A percentile compares a stretch with the other conserved stretches of the same genome.
phyloP scores from a whole-genome alignment of 2,888 invertebrate species.

The Drosophila leonis region DNA sequence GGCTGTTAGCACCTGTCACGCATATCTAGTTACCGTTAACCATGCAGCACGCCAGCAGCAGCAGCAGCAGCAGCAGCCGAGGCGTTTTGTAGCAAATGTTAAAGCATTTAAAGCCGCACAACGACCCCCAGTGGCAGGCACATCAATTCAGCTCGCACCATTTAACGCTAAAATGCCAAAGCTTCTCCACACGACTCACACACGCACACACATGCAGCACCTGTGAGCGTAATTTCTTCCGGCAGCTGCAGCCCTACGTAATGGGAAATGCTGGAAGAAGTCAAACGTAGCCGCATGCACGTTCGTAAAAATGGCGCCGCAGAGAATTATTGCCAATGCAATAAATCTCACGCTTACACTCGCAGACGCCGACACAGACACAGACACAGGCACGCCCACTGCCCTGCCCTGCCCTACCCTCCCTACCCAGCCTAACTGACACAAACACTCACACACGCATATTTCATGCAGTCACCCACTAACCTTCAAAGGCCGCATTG shows the following conservation, averaged over 20 bases:
- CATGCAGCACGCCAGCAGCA: conserved; percentile 28
- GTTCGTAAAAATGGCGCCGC: conserved; percentile 77
- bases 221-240: conserved; percentile 66
- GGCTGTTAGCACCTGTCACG: conserved; percentile 66
- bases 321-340: conserved; percentile 83
- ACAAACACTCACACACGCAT: neutral
- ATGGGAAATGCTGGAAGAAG: conserved; percentile 53
- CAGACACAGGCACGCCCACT: conserved; percentile 5
- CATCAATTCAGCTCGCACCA: conserved; percentile 77
- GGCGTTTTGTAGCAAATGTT: conserved; percentile 56
- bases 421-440: neutral
- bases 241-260: conserved; percentile 60
- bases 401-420: neutral
- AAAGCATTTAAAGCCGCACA: conserved; percentile 52
- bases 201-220: conserved; percentile 50
- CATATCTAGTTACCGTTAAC: conserved; percentile 59
- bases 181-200: conserved; percentile 45
- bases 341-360: conserved; percentile 74
- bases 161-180: conserved; percentile 79
- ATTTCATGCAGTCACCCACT: conserved; percentile 81
- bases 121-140: conserved; percentile 44
- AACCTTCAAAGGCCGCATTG: conserved; percentile 96
- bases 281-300: conserved; percentile 69
- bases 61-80: conserved; percentile 9
- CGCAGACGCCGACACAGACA: conserved; percentile 12